phyloP scores from a whole-genome alignment of 2,797 vertebrate genomes.

The Pogonophryne albipinna region DNA sequence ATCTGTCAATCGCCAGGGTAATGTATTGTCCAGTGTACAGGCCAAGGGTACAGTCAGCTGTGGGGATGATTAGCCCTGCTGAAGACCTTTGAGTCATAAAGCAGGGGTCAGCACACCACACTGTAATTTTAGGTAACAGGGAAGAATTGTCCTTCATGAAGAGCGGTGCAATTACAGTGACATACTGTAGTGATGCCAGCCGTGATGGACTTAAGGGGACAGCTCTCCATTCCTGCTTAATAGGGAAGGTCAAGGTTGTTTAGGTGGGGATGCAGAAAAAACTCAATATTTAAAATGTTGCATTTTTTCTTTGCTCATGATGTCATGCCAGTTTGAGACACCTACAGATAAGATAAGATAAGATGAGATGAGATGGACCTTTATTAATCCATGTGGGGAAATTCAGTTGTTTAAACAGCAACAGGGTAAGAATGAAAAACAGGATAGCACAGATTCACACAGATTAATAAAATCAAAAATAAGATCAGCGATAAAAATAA shows the following conservation, averaged over 20 bases:
- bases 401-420: no score
- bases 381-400: no score
- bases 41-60: slow-evolving; percentile 52
- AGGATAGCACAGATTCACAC: no score
- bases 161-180: slow-evolving; percentile 49
- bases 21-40: slow-evolving; percentile 57
- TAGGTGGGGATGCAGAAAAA: slow-evolving; percentile 17
- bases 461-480: no score
- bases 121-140: slow-evolving; percentile 35
- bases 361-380: no score
- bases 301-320: neutral
- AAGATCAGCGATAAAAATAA: no score
- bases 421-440: no score
- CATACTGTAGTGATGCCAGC: slow-evolving; percentile 21
- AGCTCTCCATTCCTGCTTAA: slow-evolving; percentile 20
- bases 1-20: slow-evolving; percentile 69
- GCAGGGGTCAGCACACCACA: slow-evolving; percentile 40
- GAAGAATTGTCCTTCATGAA: slow-evolving; percentile 27
- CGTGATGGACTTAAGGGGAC: no score
- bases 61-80: slow-evolving; percentile 62
- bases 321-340: neutral
- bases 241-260: slow-evolving; percentile 36
- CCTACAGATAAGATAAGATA: neutral
- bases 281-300: no score
- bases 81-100: slow-evolving; percentile 56